Evolutionary conservation across 2,888 invertebrate genomes (phyloP), one percentile per base, ranked within the genome.

Genomic region (Prenolepis imparis): DNA sequence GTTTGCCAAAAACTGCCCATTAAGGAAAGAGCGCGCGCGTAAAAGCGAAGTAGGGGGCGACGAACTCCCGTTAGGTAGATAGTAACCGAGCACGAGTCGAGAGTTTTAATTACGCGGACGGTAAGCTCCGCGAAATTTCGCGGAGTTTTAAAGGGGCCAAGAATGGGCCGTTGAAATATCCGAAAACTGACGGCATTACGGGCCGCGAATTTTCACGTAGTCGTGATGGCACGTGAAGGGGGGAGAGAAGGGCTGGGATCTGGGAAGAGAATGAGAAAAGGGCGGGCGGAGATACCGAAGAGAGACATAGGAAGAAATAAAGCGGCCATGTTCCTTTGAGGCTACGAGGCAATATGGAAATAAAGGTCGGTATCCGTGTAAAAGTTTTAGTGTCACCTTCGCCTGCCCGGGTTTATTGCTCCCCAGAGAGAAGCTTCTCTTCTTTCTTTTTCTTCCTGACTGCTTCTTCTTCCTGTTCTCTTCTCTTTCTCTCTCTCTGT

Each of bases 301-400:
- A 57, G 57, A 24, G 36, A 52, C 72, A 44, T 72, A 41, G 64
- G 84, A 72, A 77, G 84, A 83, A 85, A 85, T 83, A 85, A 85
- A 82, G 72, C 64, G 73, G 77, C 67, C 81, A 84, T 73, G 78
- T 75, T 84, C 90, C 91, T 90, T 90, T 89, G 90, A 90, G 89
- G 88, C 88, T 89, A 88, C 78, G 85, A 91, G 52, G 90, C 91
- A 91, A 90, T 88, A 94, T 93, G 93, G 92, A 93, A 93, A 94
- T 93, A 93, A 93, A 93, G 93, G 93, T 91, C 90, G 89, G 88
- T 88, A 90, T 91, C 88, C 90, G 88, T 90, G 91, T 92, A 91
- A 93, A 93, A 93, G 93, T 93, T 93, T 93, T 92, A 93, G 92
- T 92, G 93, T 92, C 93, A 93, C 92, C 92, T 92, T 89, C 85